Conservation (phyloP, 2,888 invertebrate genomes). For the Sussaba pulchella region DNA sequence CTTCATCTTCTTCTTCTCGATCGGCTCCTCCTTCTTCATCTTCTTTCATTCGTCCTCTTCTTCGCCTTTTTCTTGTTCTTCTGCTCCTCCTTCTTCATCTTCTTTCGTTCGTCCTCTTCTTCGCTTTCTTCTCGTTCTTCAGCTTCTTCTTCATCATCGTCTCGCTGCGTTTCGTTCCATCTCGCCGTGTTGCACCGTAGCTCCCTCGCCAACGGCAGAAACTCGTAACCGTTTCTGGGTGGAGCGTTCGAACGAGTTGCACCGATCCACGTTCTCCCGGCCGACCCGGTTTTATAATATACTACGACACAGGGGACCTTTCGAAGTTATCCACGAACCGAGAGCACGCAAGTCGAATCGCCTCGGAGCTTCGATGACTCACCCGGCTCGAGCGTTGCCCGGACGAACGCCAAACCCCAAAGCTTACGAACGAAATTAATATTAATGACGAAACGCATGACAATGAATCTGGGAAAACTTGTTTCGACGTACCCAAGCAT, state of each 20-base stretch:
- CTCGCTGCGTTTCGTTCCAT: not conserved
- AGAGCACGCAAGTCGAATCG: slow-evolving; percentile 41
- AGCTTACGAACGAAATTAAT: slow-evolving; percentile 55
- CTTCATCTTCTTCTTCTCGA: not conserved
- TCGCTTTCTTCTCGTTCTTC: not conserved
- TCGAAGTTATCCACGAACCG: slow-evolving; percentile 11
- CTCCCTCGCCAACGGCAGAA: slow-evolving; percentile 13
- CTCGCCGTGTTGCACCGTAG: not conserved
- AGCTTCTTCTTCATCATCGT: too few species aligned
- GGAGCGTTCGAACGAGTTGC: slow-evolving; percentile 27
- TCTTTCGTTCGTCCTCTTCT: slow-evolving; percentile 13
- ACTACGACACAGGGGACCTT: slow-evolving; percentile 26
- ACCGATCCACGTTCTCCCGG: slow-evolving; percentile 12
- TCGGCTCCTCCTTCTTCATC: not conserved
- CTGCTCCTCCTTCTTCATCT: slow-evolving; percentile 15
- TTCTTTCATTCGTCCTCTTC: slow-evolving; percentile 21
- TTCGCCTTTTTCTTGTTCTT: not conserved
- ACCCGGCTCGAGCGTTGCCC: slow-evolving; percentile 46
- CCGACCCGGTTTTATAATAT: slow-evolving; percentile 31
- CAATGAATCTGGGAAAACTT: slow-evolving; percentile 12
- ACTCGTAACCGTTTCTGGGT: slow-evolving; percentile 43
- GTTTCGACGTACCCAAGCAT: not conserved
- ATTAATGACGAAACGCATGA: slow-evolving; percentile 55
- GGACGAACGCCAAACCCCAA: slow-evolving; percentile 46
- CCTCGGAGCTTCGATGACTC: slow-evolving; percentile 57